Evolutionary conservation across 2,113 vertebrate genomes (phyloP).

Genomic region (Megaptera novaeangliae): DNA sequence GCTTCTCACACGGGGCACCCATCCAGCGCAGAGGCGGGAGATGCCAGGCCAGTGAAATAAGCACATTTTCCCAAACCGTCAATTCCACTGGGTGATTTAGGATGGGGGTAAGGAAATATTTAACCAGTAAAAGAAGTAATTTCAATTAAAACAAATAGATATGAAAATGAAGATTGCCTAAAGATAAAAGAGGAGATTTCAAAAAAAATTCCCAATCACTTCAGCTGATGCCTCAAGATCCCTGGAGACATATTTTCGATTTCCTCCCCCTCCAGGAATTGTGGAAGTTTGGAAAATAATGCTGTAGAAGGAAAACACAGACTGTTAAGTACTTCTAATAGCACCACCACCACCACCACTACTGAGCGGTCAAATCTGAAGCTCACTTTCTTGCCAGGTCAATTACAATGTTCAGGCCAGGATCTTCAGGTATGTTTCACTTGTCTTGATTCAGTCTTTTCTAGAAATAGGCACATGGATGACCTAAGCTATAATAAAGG

Average conservation of each 20-base stretch:
- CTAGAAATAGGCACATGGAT: neutral
- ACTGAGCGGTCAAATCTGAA: neutral
- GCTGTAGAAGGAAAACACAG: neutral
- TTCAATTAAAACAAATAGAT: neutral
- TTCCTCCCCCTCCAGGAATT: neutral
- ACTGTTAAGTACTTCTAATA: neutral
- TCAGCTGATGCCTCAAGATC: neutral
- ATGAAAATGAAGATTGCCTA: neutral
- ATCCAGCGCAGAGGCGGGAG: fast-evolving
- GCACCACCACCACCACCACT: neutral
- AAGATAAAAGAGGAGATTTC: neutral
- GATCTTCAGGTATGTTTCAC: neutral
- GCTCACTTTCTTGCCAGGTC: neutral
- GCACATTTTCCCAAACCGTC: neutral
- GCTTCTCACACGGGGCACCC: no score
- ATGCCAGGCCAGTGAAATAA: no score
- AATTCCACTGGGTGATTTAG: neutral
- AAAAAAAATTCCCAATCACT: neutral
- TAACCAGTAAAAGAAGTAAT: neutral
- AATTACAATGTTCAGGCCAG: neutral
- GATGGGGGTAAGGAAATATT: neutral
- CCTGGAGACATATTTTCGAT: neutral
- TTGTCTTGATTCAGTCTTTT: neutral
- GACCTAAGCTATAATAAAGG: constrained; percentile 35
- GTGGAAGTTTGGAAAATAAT: neutral